Evolutionary conservation across 2,888 invertebrate genomes (phyloP), one percentile per base, ranked within the genome.

Genomic region (Hololepta plana): DNA sequence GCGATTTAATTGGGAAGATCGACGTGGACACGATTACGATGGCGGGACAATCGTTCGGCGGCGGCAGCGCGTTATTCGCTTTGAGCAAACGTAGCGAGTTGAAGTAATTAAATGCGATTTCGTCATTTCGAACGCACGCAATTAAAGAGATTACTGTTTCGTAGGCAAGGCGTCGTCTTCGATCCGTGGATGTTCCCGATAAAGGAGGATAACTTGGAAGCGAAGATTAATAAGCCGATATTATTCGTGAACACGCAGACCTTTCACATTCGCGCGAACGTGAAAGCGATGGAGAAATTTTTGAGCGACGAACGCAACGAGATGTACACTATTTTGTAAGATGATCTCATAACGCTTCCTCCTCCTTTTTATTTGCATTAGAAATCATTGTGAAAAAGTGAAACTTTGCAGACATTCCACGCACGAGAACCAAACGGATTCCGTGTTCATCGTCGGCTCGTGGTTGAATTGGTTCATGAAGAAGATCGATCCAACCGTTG

Each of bases 41-140:
- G 32, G 59, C 62, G 38, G 73, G 73, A 2, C 72, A 72, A 46
- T 72, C 71, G 0, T 72, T 73, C 48, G 73, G 73, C 4, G 72
- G 64, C 2, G 64, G 67, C 4, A 66, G 71, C 1, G 57, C 64
- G 6, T 43, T 73, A 3, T 51, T 63, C 13, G 54, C 67, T 1
- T 43, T 67, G 13, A 55, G 62, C 0, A 49, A 52, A 27, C 63
- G 68, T 31, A 42, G 46, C 13, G 51, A 67, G 35, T 58, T 67
- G 35, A 60, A 51, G 67, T 67, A 49, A 40, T 42, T 38, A 20
- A 25, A 17, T 17, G 17, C 7, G n/a, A 17, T 17, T 17, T n/a
- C n/a, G 6, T 17, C n/a, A n/a, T n/a, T 17, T 7, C n/a, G n/a
- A 6, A 17, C n/a, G n/a, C n/a, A 7, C 6, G 6, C 17, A 7